Evolutionary conservation across 1,140 invertebrate species (phyloP), one percentile per base, ranked within the genome.

Genomic region (Maniola jurtina): DNA sequence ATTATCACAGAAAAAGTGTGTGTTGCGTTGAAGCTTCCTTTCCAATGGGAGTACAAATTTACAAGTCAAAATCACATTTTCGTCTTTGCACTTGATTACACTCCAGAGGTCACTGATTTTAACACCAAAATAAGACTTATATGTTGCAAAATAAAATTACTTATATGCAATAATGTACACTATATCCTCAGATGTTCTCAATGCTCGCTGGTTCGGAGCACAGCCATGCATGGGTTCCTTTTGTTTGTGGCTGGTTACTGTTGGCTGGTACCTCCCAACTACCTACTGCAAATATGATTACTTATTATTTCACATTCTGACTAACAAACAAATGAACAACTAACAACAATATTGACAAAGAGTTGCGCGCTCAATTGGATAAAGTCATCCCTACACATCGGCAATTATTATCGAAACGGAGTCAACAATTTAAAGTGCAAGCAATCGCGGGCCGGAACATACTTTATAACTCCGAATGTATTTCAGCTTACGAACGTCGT

Each of bases 121-220:
- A 76, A 76, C 80, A 88, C 78, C 72, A 82, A 80, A 82, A 68
- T 45, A 80, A 88, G 79, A 79, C 74, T 72, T 77, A 48, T 77
- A 48, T 75, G 56, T 75, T 78, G 80, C 72, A 76, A 84, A 84
- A 86, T 73, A 79, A 87, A 82, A 86, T 72, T 84, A 83, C 73
- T 82, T 81, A 75, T 25, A 25, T 25, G 61, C 62, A 78, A 72
- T 76, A 76, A 77, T 72, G 81, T 86, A 84, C 73, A 79, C 79
- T 94, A 93, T 93, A 95, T 95, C 95, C 95, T 95, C 95, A 96
- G 95, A 96, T 96, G 95, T 96, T 95, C 95, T 96, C 95, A 96
- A 96, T 96, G 95, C 95, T 94, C 95, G 95, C 95, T 95, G 94
- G 93, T 93, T 95, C 92, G 93, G 93, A 92, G 92, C 94, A 95